Percentiles rank a stretch among this genome's conserved stretches.
These are phyloP conservation scores for Epinephelus fuscoguttatus DNA, from an alignment of 2,113 vertebrate species.

Conservation along the genomic window DNA sequence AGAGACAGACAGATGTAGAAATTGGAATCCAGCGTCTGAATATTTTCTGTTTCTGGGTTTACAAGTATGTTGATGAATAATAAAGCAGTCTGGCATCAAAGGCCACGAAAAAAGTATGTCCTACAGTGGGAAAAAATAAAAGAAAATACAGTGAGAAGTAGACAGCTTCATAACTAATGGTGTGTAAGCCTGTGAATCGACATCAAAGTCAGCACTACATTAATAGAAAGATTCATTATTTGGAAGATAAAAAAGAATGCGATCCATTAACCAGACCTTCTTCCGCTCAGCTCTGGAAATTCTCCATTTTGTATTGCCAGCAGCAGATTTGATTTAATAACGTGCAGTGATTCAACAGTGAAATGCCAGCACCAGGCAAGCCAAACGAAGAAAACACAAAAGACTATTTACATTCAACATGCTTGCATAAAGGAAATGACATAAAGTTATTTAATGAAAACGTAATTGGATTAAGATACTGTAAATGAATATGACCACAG, in stretches of 20 bases:
- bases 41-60: not conserved
- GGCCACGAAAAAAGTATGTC: slow-evolving; percentile 22
- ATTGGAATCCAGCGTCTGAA: not conserved
- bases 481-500: slow-evolving; percentile 6
- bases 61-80: slow-evolving; percentile 35
- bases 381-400: slow-evolving; percentile 37
- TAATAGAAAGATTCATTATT: slow-evolving; percentile 70
- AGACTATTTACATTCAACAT: slow-evolving; percentile 21
- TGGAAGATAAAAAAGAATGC: slow-evolving; percentile 65
- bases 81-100: slow-evolving; percentile 44
- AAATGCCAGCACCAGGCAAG: slow-evolving; percentile 38
- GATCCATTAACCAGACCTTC: slow-evolving; percentile 60
- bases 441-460: slow-evolving; percentile 34
- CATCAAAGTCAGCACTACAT: slow-evolving; percentile 69
- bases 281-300: slow-evolving; percentile 37
- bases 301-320: slow-evolving; percentile 70
- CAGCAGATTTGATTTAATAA: slow-evolving; percentile 73
- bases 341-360: slow-evolving; percentile 54
- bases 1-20: not conserved
- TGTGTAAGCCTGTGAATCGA: slow-evolving; percentile 43
- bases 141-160: slow-evolving; percentile 16
- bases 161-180: slow-evolving; percentile 52
- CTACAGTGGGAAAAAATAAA: slow-evolving; percentile 4
- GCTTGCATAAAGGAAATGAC: slow-evolving; percentile 5
- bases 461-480: slow-evolving; percentile 32